phyloP scores from a whole-genome alignment of 2,888 invertebrate species.

The Eupeodes luniger region DNA sequence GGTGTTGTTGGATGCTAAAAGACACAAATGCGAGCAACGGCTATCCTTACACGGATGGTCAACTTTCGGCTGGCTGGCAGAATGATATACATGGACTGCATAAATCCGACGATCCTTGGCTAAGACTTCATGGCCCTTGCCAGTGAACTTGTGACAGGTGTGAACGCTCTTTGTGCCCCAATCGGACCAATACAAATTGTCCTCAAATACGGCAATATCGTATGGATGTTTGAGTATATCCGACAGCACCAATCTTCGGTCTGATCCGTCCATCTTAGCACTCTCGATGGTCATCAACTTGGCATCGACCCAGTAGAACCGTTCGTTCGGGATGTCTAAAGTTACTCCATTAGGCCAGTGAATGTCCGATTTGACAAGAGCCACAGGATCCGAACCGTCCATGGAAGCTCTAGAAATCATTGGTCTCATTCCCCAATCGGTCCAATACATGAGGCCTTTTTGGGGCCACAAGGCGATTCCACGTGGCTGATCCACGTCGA shows the following conservation, averaged over 20 bases:
- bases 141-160: constrained; percentile 91
- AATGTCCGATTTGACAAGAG: constrained; percentile 88
- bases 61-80: constrained; percentile 86
- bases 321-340: constrained; percentile 90
- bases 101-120: constrained; percentile 85
- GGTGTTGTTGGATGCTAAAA: constrained; percentile 86
- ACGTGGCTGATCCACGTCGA: constrained; percentile 87
- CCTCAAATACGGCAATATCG: constrained; percentile 94
- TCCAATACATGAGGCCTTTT: constrained; percentile 94
- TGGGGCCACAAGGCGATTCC: constrained; percentile 89
- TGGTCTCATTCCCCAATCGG: constrained; percentile 92
- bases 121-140: constrained; percentile 86
- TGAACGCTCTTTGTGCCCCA: constrained; percentile 91
- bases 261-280: constrained; percentile 87
- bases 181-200: constrained; percentile 95
- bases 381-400: constrained; percentile 89
- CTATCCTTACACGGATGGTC: constrained; percentile 87
- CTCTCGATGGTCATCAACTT: constrained; percentile 88
- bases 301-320: constrained; percentile 96
- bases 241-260: constrained; percentile 86
- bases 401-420: constrained; percentile 92
- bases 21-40: constrained; percentile 91
- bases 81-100: constrained; percentile 90
- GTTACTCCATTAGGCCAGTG: constrained; percentile 94
- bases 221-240: constrained; percentile 92